Conservation (phyloP, 2,113 vertebrate species). For the Ailuropoda melanoleuca region DNA sequence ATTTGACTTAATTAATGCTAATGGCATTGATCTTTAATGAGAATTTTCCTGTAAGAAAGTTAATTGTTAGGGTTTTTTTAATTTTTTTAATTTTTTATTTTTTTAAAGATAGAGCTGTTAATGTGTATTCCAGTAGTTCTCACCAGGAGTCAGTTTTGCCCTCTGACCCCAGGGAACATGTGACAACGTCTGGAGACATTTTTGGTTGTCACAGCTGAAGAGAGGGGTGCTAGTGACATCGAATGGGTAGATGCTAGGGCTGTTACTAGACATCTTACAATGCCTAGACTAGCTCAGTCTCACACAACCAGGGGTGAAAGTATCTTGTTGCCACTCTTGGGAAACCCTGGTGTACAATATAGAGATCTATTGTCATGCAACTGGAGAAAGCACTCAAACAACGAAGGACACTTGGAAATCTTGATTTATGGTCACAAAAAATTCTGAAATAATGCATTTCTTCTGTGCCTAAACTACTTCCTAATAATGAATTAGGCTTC, state of each 20-base stretch:
- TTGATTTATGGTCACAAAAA: slow-evolving; percentile 62
- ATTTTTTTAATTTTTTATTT: not conserved
- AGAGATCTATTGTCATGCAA: not conserved
- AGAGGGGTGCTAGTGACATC: not conserved
- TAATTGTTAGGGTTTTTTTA: not conserved
- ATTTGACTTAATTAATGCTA: slow-evolving; percentile 44
- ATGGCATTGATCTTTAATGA: slow-evolving; percentile 51
- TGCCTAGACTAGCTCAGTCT: not conserved
- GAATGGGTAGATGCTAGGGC: not conserved
- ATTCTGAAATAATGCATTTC: slow-evolving; percentile 52
- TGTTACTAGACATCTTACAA: not conserved
- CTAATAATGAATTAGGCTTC: slow-evolving; percentile 64
- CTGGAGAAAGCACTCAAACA: not conserved
- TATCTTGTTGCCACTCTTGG: not conserved
- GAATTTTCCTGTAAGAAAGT: slow-evolving; percentile 11
- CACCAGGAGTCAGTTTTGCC: not conserved
- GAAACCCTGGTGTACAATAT: not conserved
- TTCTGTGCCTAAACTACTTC: slow-evolving; percentile 42
- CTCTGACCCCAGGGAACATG: no score
- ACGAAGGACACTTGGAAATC: slow-evolving; percentile 38
- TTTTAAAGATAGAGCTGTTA: not conserved
- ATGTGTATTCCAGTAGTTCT: not conserved
- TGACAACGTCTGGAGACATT: not conserved
- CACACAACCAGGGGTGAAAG: not conserved
- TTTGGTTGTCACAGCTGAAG: not conserved